phyloP scores from a whole-genome alignment of 2,113 vertebrate genomes.

The Apteryx mantelli region DNA sequence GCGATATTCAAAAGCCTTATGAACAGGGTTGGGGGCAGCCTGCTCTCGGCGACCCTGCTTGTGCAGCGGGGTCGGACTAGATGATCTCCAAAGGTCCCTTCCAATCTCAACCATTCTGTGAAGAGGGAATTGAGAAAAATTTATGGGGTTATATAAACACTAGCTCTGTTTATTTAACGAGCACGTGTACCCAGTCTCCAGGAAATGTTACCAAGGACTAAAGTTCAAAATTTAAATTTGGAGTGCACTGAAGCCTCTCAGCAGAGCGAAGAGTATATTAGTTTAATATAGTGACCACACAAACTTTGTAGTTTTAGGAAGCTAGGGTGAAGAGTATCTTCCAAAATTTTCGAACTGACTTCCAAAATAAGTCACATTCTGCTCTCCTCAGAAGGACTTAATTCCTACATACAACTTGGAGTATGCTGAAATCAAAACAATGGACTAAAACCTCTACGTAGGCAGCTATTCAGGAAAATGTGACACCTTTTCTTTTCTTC shows the following conservation, averaged over 20 bases:
- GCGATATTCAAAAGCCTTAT: background rate
- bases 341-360: background rate
- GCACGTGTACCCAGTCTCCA: background rate
- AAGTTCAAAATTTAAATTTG: background rate
- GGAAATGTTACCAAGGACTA: background rate
- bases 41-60: too few relatives aligned
- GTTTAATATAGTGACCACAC: fast-evolving
- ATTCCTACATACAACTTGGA: background rate
- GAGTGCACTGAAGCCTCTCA: background rate
- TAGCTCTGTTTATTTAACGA: background rate
- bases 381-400: background rate
- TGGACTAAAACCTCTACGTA: too few relatives aligned
- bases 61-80: background rate
- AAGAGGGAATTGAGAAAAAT: background rate
- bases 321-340: background rate
- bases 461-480: background rate
- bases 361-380: background rate
- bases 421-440: background rate
- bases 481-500: background rate
- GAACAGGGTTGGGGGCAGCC: background rate
- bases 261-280: fast-evolving
- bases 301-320: background rate
- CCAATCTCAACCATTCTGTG: background rate
- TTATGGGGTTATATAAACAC: fast-evolving
- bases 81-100: background rate